Conservation (phyloP, 1,140 invertebrate species). For the Drosophila bocki region DNA sequence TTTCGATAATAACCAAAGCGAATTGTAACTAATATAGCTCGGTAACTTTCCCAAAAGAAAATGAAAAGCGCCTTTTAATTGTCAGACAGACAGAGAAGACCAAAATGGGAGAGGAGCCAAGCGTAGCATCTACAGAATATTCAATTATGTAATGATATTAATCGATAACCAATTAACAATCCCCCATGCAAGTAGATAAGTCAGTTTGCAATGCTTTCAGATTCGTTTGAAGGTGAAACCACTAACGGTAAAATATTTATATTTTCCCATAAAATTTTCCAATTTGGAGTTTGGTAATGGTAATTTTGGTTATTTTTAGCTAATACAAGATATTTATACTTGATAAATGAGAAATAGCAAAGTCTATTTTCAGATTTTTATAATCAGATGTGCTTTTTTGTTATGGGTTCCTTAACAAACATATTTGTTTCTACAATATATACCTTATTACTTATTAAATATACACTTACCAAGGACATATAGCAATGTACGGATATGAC, state of each 20-base stretch:
- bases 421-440: neutral
- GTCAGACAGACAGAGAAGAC: constrained; percentile 4
- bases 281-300: neutral
- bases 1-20: constrained; percentile 79
- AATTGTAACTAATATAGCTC: constrained; percentile 74
- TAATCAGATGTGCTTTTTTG: neutral
- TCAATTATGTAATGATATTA: constrained; percentile 66
- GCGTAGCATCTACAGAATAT: constrained; percentile 45
- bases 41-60: constrained; percentile 80
- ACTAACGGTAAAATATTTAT: neutral
- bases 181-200: constrained; percentile 31
- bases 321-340: neutral
- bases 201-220: constrained; percentile 72
- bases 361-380: neutral
- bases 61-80: constrained; percentile 71
- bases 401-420: neutral
- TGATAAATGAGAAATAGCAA: neutral
- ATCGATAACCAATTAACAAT: constrained; percentile 71
- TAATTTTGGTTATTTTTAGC: neutral
- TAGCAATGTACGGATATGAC: neutral
- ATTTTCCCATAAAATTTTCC: neutral
- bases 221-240: constrained; percentile 62
- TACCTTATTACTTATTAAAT: neutral
- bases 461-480: neutral
- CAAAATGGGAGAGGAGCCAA: constrained; percentile 6